Evolutionary conservation across 2,113 vertebrate genomes (phyloP), one percentile per base, ranked within the genome.

Genomic region (Antechinus stuartii): DNA sequence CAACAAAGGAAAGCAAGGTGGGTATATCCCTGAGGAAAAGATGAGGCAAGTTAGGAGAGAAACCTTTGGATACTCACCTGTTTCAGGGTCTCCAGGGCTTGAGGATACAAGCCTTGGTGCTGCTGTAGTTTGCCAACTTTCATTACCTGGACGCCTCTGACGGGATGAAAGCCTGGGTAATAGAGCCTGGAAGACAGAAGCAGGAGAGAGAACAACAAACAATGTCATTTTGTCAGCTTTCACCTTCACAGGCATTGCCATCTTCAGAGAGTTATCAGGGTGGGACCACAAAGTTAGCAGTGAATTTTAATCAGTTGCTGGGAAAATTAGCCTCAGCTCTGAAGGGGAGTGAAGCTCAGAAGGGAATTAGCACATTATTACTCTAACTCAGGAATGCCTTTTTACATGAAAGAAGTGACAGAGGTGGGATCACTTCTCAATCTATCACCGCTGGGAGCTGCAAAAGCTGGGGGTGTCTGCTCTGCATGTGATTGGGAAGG

Each of bases 121-220:
- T 99, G 98, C 97, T 99, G 99, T 94, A 99, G 97, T 94, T 99
- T 99, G 94, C 99, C 99, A 2, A 99, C 99, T 97, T 99, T 99
- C 98, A 99, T 99, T 91, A 99, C 98, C 98, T 99, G 99, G 90
- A 99, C 96, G 1, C 99, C 99, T 92, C 99, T 98, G 94, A 99
- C 99, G 0, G 99, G 99, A 97, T 99, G 99, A 97, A 98, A 99
- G 91, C 99, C 99, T 3, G 99, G 98, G 97, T 98, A 99, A 96
- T 99, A 99, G 0, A 98, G 90, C 89, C 99, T 99, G 96, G 10
- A 96, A 96, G 97, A 96, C 92, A 98, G 97, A 52, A 90, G 10
- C 5, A 97, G 47, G 55, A 56, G 57, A 96, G 90, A 94, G 96
- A 96, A 98, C 0, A 92, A 12, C 42, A 96, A 35, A 54, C 91